Evolutionary conservation across 2,888 invertebrate genomes (phyloP).

Genomic region (Brachyopa scutellaris): DNA sequence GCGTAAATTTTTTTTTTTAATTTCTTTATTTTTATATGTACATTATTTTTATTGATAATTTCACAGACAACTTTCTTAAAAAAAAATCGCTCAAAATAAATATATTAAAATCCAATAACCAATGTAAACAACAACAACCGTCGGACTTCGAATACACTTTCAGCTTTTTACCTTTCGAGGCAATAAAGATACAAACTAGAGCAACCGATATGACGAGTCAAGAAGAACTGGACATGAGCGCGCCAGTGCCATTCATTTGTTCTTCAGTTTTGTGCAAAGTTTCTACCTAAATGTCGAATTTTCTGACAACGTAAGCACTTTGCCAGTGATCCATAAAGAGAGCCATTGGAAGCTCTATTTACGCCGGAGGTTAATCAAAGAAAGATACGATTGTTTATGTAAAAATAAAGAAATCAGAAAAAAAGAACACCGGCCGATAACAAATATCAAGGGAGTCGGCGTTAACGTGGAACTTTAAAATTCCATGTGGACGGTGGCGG

Average conservation of each 20-base stretch:
- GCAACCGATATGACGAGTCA: conserved; percentile 41
- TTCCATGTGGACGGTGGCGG: conserved; percentile 48
- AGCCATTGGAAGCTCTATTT: conserved; percentile 1
- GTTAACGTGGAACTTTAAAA: conserved; percentile 41
- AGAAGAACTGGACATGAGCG: conserved; percentile 44
- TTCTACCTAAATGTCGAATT: conserved; percentile 40
- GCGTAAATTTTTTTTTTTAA: conserved; percentile 40
- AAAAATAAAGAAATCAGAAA: background rate
- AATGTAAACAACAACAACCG: conserved; percentile 51
- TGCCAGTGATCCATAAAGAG: conserved; percentile 3
- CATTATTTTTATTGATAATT: background rate
- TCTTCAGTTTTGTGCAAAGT: conserved; percentile 7
- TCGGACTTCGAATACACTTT: conserved; percentile 1
- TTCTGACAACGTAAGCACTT: conserved; percentile 73
- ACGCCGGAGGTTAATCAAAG: conserved; percentile 20
- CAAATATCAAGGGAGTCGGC: background rate
- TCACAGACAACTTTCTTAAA: no score
- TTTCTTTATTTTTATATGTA: background rate
- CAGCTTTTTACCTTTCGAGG: conserved; percentile 20
- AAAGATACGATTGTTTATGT: conserved; percentile 26
- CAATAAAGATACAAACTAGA: conserved; percentile 20
- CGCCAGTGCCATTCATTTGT: background rate
- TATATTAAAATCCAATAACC: background rate
- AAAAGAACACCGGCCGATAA: conserved; percentile 36
- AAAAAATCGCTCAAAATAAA: no score